Evolutionary conservation across 2,888 invertebrate genomes (phyloP), one percentile per base, ranked within the genome.

Genomic region (Lasioglossum vierecki): DNA sequence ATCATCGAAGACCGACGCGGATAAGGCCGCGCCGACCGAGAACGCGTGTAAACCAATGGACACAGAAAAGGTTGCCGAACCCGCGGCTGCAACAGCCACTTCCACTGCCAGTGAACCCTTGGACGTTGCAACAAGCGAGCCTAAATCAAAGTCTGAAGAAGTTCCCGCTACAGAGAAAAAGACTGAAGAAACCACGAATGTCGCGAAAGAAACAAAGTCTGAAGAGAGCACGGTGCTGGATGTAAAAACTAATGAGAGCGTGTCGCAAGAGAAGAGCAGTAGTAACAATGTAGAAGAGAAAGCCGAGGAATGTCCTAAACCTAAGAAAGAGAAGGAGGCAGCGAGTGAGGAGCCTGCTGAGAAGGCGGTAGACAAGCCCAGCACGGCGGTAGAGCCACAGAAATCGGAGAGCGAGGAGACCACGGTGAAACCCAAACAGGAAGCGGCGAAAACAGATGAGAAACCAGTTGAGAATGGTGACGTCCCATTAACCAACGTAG

Each of bases 141-240:
- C 84, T 76, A 82, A 76, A 79, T 83, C 85, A 81, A 88, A 89
- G 76, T 75, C 84, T 46, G 85, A 83, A 44, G 83, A 82, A 49
- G 75, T 70, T 86, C 30, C 82, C 63, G 49, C 63, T 78, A 75
- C 78, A 85, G 93, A 93, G 87, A 88, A 88, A 53, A 92, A 93
- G 88, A 89, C 92, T 87, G 92, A 85, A 49, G 86, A 88, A 57
- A 46, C 77, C 13, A 79, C 77, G 44, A 84, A 80, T 11, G 41
- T 44, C 26, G 66, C 49, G 22, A 86, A 89, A 75, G 86, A 89
- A 76, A 44, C 82, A 35, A 87, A 89, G 72, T 46, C 80, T 63
- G 89, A 89, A n/a, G 75, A 60, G 18, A 44, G 49, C 26, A 63
- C 41, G 39, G 71, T 83, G 53, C 41, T 78, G 53, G 89, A 91